phyloP scores from a whole-genome alignment of 2,113 vertebrate genomes.

The Lamprotornis superbus region DNA sequence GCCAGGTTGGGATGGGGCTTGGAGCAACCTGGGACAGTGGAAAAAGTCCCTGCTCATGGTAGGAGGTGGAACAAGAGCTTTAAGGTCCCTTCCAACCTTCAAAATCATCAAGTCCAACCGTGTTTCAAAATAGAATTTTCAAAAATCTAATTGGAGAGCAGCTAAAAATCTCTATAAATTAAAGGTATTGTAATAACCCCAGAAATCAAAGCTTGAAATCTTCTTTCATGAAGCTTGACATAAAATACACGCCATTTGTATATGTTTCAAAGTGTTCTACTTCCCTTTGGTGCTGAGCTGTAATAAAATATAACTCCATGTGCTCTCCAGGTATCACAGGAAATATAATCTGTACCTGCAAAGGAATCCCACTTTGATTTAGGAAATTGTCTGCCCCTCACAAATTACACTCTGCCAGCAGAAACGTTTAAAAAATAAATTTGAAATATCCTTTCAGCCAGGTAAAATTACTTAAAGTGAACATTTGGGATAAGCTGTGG shows the following conservation, averaged over 20 bases:
- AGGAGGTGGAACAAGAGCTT: not conserved
- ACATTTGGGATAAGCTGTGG: not conserved
- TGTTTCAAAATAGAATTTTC: not conserved
- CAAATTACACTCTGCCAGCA: not conserved
- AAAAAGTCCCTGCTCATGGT: not conserved
- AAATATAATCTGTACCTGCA: not conserved
- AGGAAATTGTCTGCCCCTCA: not conserved
- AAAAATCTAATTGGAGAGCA: not conserved
- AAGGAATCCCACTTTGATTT: not conserved
- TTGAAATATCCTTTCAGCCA: not conserved
- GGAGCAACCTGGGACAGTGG: rapidly evolving
- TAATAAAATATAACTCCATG: not conserved
- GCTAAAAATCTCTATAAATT: not conserved
- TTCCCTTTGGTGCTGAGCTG: not conserved
- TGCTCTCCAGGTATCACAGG: not conserved
- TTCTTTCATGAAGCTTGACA: not conserved
- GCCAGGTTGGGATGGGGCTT: not conserved
- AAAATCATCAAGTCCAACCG: not conserved
- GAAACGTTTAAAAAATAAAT: not conserved
- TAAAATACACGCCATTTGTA: not conserved
- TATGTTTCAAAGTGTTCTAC: not conserved
- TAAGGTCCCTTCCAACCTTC: not conserved
- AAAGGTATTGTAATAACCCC: not conserved
- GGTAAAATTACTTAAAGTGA: not conserved
- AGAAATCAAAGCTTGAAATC: not conserved